phyloP scores from a whole-genome alignment of 2,113 vertebrate genomes.

The Aythya baeri region DNA sequence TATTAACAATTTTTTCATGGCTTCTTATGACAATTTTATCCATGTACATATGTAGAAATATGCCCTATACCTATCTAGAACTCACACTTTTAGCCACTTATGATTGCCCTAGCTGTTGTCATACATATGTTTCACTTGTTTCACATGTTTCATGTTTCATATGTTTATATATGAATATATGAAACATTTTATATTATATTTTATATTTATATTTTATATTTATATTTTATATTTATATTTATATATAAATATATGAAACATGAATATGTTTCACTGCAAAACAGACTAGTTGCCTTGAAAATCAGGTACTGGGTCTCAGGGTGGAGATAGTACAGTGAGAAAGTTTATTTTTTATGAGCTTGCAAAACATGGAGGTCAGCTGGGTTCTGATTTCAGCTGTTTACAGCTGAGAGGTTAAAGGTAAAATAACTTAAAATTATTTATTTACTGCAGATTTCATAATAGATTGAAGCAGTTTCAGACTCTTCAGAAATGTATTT shows the following conservation, averaged over 20 bases:
- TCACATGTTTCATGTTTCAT: no score
- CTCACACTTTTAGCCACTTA: not conserved
- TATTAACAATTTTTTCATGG: not conserved
- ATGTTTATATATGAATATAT: no score
- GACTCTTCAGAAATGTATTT: not conserved
- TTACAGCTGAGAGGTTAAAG: not conserved
- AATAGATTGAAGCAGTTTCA: not conserved
- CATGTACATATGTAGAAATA: not conserved
- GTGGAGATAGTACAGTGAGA: not conserved
- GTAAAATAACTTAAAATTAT: not conserved
- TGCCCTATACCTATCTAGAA: not conserved
- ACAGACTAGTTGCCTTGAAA: not conserved
- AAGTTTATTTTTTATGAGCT: not conserved
- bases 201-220: no score
- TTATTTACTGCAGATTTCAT: not conserved
- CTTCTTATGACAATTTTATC: not conserved
- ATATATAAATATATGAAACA: no score
- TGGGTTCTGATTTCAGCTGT: not conserved
- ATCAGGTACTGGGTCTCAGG: not conserved
- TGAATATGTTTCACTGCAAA: not conserved
- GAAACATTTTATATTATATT: no score
- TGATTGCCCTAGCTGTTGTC: not conserved
- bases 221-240: no score
- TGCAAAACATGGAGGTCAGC: not conserved
- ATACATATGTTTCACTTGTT: not conserved